These are phyloP conservation scores for Meganola albula DNA, from an alignment of 2,888 invertebrate species.

Conservation along the genomic window DNA sequence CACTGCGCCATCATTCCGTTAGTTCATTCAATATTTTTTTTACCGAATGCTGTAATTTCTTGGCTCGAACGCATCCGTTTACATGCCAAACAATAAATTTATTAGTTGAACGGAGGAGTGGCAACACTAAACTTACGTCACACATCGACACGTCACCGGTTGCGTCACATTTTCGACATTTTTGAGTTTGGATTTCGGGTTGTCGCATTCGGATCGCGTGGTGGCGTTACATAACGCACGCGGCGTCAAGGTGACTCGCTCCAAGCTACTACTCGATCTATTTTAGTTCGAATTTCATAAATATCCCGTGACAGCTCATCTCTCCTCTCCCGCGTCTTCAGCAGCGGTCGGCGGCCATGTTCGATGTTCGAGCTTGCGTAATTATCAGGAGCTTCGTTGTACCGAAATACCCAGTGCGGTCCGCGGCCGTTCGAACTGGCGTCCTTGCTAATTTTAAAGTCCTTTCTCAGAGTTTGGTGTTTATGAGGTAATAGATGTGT, in stretches of 20 bases:
- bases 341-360: constrained; percentile 54
- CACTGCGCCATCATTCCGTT: constrained; percentile 67
- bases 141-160: constrained; percentile 60
- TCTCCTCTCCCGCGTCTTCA: constrained; percentile 68
- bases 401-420: constrained; percentile 33
- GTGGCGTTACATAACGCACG: constrained; percentile 57
- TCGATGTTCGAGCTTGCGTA: constrained; percentile 57
- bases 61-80: constrained; percentile 77
- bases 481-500: constrained; percentile 70
- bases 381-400: constrained; percentile 51
- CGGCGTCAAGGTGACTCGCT: constrained; percentile 73
- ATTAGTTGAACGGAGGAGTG: constrained; percentile 75
- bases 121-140: constrained; percentile 67
- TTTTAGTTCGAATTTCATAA: constrained; percentile 76
- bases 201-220: constrained; percentile 46
- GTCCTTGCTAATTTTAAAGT: constrained; percentile 76
- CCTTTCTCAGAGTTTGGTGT: constrained; percentile 71
- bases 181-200: constrained; percentile 52
- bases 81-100: constrained; percentile 79
- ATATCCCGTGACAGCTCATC: constrained; percentile 76
- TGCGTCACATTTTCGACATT: constrained; percentile 61
- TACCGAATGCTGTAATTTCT: constrained; percentile 75
- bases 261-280: constrained; percentile 71
- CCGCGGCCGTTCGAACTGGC: constrained; percentile 42
- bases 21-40: constrained; percentile 76